These are phyloP conservation scores for Zosterops hypoxanthus DNA, from an alignment of 2,113 vertebrate species.

Conservation along the genomic window DNA sequence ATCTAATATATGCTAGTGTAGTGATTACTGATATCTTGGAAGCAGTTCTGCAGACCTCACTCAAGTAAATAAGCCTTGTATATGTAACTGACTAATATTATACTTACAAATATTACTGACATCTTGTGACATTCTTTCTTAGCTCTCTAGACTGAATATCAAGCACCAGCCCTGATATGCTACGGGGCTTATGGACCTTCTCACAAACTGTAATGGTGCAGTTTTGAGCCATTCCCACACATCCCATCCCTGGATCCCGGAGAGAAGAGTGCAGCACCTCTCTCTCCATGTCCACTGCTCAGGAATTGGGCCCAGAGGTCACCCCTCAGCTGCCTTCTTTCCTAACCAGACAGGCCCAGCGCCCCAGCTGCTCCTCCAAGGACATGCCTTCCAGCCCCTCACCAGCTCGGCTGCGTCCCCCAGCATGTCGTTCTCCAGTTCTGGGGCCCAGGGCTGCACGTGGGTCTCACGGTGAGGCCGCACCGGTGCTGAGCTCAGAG, in stretches of 20 bases:
- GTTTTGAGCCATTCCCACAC: not conserved
- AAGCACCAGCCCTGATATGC: not conserved
- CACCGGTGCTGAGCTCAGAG: fast-evolving
- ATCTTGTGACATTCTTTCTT: not conserved
- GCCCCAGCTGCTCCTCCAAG: not conserved
- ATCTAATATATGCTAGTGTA: not conserved
- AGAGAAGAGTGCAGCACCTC: not conserved
- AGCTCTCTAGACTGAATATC: not conserved
- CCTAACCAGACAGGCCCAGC: not conserved
- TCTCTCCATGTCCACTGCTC: not conserved
- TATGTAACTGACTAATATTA: not conserved
- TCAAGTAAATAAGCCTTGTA: not conserved
- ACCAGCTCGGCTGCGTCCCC: not conserved
- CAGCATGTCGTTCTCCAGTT: fast-evolving
- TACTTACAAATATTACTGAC: not conserved
- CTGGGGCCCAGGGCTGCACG: not conserved
- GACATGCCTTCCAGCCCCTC: not conserved
- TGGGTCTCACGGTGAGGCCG: fast-evolving
- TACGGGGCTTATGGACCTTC: not conserved
- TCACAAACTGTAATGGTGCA: not conserved
- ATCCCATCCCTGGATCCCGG: not conserved
- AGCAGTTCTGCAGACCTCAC: not conserved
- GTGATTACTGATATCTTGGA: not conserved
- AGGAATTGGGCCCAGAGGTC: not conserved
- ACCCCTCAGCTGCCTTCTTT: not conserved